Evolutionary conservation across 2,888 invertebrate genomes (phyloP), one percentile per base, ranked within the genome.

Genomic region (Pantelozetes paolii): DNA sequence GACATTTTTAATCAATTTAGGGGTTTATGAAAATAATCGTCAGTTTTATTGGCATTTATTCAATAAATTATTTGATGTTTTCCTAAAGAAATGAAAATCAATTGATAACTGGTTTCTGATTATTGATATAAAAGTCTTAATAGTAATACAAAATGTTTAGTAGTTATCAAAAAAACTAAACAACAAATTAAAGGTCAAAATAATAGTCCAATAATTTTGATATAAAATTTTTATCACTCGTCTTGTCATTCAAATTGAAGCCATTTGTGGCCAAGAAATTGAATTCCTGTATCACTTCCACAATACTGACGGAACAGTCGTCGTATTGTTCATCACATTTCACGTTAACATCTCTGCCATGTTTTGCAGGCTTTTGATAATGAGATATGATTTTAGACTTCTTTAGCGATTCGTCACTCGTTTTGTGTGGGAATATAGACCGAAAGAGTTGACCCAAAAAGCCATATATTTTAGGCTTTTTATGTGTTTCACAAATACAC

Each of bases 401-500:
- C 9, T 36, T 36, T 9, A 36, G 5, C 36, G 30, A 30, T 28
- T 59, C 59, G 30, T 18, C 6, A 6, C 28, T 59, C 2, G 54
- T 23, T 59, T 59, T 59, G 59, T 59, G 59, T 2, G 79, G 79
- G 71, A 80, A 80, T 9, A 81, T 77, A 23, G 80, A 77, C 59
- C 79, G 79, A 67, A 81, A 74, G 20, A 79, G 78, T 40, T 79
- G 77, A 6, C 80, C 79, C 20, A 80, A 75, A 45, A 79, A 75
- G 20, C 81, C 81, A 76, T 80, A 81, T 74, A 78, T 79, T 72
- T 79, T 77, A 18, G 80, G 80, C 50, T 79, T 79, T 72, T 78
- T 79, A 74, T 81, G 78, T 15, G 80, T 80, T 71, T 80, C 80
- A 76, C 81, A 81, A 42, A 80, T 78, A 59, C 78, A 79, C 71